phyloP scores from a whole-genome alignment of 2,888 invertebrate genomes.

The Eupithecia insigniata region DNA sequence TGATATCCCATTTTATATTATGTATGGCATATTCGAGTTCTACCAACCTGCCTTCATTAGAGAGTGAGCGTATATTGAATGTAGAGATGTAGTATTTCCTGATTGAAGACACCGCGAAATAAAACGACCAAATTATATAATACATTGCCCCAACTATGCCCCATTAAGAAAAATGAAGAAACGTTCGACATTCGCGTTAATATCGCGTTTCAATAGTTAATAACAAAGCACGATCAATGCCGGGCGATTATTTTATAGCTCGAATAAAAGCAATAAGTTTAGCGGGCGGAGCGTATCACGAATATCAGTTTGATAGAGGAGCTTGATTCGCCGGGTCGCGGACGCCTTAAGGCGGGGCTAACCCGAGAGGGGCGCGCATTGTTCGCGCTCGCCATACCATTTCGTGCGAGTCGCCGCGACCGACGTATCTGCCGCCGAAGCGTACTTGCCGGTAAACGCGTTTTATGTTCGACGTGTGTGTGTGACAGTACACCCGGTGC shows the following conservation, averaged over 20 bases:
- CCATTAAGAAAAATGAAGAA: constrained; percentile 54
- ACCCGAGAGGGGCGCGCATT: constrained; percentile 63
- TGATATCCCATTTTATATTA: no score
- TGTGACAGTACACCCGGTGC: constrained; percentile 63
- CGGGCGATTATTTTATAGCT: constrained; percentile 77
- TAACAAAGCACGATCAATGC: constrained; percentile 62
- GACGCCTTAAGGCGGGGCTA: constrained; percentile 80
- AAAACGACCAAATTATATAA: constrained; percentile 38
- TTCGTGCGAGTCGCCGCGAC: constrained; percentile 65
- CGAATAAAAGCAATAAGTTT: constrained; percentile 79
- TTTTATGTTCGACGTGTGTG: constrained; percentile 67
- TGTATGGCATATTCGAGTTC: no score
- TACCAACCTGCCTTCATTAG: no score
- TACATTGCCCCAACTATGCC: constrained; percentile 29
- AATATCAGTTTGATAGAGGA: constrained; percentile 81
- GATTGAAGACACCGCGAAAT: no score
- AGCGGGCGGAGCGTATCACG: constrained; percentile 77
- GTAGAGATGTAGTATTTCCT: no score
- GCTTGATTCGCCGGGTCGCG: constrained; percentile 80
- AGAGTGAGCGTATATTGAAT: no score
- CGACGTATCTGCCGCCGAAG: constrained; percentile 57
- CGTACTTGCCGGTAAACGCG: constrained; percentile 45
- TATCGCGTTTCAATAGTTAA: constrained; percentile 59
- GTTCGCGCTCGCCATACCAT: constrained; percentile 65
- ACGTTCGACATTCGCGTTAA: constrained; percentile 48